These are phyloP conservation scores for Grammomys dolichurus DNA, from an alignment of 2,113 vertebrate genomes.

Conservation along the genomic window DNA sequence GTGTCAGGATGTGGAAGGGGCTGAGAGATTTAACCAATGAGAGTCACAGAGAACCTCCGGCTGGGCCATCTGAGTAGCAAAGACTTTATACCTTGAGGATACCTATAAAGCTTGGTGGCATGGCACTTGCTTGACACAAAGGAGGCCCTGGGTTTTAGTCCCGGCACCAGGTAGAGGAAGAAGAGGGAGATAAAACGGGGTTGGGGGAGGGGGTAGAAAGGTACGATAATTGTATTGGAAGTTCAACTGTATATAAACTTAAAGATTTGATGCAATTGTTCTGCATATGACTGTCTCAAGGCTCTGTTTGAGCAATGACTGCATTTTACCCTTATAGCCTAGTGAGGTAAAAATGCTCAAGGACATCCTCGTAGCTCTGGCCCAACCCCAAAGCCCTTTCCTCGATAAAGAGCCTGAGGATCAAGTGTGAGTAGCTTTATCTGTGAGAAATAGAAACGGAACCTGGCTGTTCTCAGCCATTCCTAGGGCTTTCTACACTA, in stretches of 20 bases:
- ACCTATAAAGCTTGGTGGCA: not conserved
- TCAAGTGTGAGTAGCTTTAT: not conserved
- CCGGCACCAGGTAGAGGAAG: not conserved
- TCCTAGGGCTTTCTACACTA: not conserved
- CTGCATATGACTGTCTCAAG: not conserved
- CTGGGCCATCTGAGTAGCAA: not conserved
- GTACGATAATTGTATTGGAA: not conserved
- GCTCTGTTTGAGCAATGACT: not conserved
- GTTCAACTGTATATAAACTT: not conserved
- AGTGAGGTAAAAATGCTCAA: not conserved
- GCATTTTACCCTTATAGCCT: not conserved
- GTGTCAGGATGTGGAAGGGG: not conserved
- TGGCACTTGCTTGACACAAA: not conserved
- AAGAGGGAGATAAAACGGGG: no score
- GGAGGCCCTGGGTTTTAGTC: not conserved
- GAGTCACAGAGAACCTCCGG: not conserved
- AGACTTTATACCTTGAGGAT: not conserved
- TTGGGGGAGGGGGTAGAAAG: not conserved
- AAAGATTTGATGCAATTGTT: not conserved
- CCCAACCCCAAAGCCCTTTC: not conserved
- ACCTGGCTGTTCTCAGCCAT: not conserved
- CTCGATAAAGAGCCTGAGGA: not conserved
- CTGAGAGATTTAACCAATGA: not conserved
- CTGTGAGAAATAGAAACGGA: not conserved
- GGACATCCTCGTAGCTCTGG: not conserved